Percentiles rank a stretch among this genome's conserved stretches.
Conservation (phyloP, 2,797 vertebrate genomes). For the Sebastes reedi region DNA sequence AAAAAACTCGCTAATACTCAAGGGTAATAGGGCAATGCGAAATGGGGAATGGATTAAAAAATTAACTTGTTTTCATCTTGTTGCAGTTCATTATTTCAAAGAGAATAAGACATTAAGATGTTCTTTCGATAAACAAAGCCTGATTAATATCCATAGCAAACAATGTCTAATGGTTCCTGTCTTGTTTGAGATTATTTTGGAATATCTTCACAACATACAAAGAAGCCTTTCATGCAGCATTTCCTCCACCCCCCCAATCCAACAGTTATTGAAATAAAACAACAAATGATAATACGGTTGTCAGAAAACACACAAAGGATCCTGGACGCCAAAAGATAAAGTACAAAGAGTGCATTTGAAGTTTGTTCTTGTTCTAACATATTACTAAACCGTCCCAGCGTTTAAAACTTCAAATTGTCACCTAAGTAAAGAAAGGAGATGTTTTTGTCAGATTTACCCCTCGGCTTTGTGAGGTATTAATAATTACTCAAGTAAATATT, state of each 20-base stretch:
- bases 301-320: constrained; percentile 65
- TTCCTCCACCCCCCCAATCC: constrained; percentile 34
- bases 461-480: not conserved
- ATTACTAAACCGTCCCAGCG: constrained; percentile 23
- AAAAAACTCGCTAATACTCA: constrained; percentile 68
- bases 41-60: constrained; percentile 76
- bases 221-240: constrained; percentile 63
- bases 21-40: constrained; percentile 79
- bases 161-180: constrained; percentile 77
- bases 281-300: constrained; percentile 58
- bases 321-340: constrained; percentile 59
- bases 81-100: constrained; percentile 85
- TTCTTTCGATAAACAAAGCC: constrained; percentile 80
- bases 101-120: constrained; percentile 84
- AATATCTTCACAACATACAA: constrained; percentile 68
- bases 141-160: constrained; percentile 81
- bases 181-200: constrained; percentile 73
- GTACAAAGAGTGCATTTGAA: constrained; percentile 60
- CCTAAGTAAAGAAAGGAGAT: constrained; percentile 5
- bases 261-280: constrained; percentile 62
- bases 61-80: constrained; percentile 82
- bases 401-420: constrained; percentile 37
- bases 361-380: constrained; percentile 43
- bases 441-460: constrained; percentile 8
- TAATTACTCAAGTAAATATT: constrained; percentile 30